These are phyloP conservation scores for Acanthis flammea DNA, from an alignment of 2,797 vertebrate genomes.

Conservation along the genomic window DNA sequence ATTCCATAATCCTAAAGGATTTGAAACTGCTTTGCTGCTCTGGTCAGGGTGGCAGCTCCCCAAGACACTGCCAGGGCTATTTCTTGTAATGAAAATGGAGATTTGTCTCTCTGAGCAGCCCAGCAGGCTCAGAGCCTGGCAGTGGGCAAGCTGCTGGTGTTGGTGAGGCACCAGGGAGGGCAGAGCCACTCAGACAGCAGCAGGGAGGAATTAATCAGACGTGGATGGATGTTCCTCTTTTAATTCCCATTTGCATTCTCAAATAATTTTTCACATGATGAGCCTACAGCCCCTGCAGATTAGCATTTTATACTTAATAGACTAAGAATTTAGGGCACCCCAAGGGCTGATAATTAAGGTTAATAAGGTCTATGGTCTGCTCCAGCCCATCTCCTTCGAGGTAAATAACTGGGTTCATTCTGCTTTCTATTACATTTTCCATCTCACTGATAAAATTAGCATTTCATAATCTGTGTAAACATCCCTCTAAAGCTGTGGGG, in stretches of 20 bases:
- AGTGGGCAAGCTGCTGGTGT: not conserved
- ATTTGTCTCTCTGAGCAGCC: not conserved
- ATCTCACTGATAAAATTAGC: constrained; percentile 25
- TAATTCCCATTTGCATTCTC: not conserved
- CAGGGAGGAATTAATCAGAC: not conserved
- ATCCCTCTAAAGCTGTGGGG: not conserved
- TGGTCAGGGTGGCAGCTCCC: not conserved
- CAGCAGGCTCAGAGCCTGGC: not conserved
- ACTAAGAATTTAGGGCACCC: constrained; percentile 21
- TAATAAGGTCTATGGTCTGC: constrained; percentile 18
- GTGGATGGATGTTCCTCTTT: constrained; percentile 12
- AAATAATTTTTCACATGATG: constrained; percentile 24
- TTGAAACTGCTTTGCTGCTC: not conserved
- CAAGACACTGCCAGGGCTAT: rapidly evolving
- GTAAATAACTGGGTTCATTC: not conserved
- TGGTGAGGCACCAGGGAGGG: not conserved
- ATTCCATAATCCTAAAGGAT: rapidly evolving
- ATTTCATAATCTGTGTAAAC: not conserved
- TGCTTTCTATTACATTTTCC: constrained; percentile 10
- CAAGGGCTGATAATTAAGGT: constrained; percentile 40
- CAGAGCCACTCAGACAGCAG: not conserved
- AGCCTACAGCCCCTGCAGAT: constrained; percentile 2
- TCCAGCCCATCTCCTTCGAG: not conserved
- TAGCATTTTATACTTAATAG: constrained; percentile 16
- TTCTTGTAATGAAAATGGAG: not conserved